A percentile compares a stretch with the other conserved stretches of the same genome.
Evolutionary conservation across 2,113 vertebrate species (phyloP).

Genomic region (Ptilonorhynchus violaceus): DNA sequence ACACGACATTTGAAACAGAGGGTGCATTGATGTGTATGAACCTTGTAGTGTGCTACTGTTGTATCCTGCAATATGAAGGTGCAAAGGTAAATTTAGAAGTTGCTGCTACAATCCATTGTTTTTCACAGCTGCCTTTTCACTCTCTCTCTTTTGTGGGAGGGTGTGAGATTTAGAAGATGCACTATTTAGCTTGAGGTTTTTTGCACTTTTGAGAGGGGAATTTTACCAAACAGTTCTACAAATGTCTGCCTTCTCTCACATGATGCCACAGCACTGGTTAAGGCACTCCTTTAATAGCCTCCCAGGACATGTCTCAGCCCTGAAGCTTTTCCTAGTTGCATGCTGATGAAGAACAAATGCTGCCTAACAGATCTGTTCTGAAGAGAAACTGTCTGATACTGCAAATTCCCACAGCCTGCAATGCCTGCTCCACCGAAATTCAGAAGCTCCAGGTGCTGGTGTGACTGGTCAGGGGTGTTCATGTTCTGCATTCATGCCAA

Average conservation of each 20-base stretch:
- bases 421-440: not conserved
- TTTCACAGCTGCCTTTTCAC: not conserved
- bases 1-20: slow-evolving; percentile 36
- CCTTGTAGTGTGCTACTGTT: not conserved
- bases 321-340: not conserved
- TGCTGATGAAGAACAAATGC: not conserved
- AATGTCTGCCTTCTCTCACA: not conserved
- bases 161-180: not conserved
- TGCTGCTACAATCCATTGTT: not conserved
- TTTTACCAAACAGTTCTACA: not conserved
- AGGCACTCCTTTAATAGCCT: not conserved
- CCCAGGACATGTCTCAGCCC: not conserved
- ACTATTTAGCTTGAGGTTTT: not conserved
- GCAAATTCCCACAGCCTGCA: not conserved
- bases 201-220: not conserved
- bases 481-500: not conserved
- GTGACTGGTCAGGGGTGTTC: not conserved
- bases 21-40: not conserved
- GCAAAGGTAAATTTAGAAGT: slow-evolving; percentile 9
- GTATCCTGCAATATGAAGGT: not conserved
- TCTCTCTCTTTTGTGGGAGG: not conserved
- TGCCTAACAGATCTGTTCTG: not conserved
- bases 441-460: not conserved
- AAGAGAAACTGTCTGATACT: not conserved
- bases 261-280: not conserved